These are phyloP conservation scores for Stichodactyla helianthus DNA, from an alignment of 64 coral and sea anemone genomes.

Conservation along the genomic window DNA sequence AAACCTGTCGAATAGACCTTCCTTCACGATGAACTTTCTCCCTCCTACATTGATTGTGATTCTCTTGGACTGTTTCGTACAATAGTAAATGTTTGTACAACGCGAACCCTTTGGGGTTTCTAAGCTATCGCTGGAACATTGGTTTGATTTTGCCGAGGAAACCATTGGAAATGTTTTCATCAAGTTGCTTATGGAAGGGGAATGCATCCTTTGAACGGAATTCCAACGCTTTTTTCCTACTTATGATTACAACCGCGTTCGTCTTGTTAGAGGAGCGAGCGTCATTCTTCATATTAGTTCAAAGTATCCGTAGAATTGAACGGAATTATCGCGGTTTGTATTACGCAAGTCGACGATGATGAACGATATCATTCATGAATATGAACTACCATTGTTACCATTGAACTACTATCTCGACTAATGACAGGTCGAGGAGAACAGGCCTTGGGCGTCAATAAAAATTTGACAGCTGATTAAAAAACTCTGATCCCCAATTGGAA, in stretches of 20 bases:
- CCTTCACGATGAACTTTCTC: not conserved
- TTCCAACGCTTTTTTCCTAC: not conserved
- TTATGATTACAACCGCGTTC: not conserved
- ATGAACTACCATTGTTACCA: no score
- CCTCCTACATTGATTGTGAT: slow-evolving; percentile 20
- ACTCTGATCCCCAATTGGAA: no score
- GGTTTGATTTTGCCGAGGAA: not conserved
- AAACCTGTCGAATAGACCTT: slow-evolving; percentile 15
- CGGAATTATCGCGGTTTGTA: no score
- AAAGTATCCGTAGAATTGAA: no score
- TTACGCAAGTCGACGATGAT: no score
- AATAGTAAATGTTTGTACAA: not conserved
- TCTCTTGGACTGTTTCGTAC: not conserved
- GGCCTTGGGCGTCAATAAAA: no score
- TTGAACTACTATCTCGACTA: no score
- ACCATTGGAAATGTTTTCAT: not conserved
- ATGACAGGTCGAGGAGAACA: no score
- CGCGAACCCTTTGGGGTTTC: not conserved
- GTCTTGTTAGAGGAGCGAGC: not conserved
- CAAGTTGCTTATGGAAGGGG: not conserved
- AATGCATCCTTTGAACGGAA: not conserved
- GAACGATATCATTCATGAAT: no score
- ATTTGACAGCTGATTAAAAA: no score
- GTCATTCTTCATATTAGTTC: no score
- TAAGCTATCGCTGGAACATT: not conserved